phyloP scores from a whole-genome alignment of 2,888 invertebrate genomes.

The Neoitamus cyanurus region DNA sequence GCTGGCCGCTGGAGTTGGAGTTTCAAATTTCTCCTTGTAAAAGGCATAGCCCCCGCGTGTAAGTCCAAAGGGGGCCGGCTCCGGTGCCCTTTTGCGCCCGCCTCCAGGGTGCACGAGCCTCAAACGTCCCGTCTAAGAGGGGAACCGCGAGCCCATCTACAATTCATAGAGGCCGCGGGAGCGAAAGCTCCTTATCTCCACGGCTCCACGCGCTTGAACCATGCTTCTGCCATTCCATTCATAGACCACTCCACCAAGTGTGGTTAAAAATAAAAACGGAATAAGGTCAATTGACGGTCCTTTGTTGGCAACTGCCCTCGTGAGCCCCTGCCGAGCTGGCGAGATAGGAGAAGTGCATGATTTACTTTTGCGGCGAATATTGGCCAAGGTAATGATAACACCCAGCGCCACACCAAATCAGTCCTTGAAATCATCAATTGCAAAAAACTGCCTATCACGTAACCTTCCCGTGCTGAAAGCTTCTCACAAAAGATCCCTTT shows the following conservation, averaged over 20 bases:
- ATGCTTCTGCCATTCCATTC: not conserved
- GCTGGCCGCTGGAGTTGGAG: not conserved
- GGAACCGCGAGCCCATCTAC: not conserved
- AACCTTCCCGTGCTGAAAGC: not conserved
- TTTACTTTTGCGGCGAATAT: not conserved
- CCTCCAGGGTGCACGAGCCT: not conserved
- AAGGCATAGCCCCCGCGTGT: not conserved
- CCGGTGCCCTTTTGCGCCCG: not conserved
- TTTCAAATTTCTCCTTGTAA: constrained; percentile 14
- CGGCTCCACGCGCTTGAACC: not conserved
- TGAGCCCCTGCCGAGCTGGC: not conserved
- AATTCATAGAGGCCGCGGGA: not conserved
- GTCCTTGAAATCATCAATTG: constrained; percentile 25
- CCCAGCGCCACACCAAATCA: not conserved
- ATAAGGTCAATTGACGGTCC: constrained; percentile 49
- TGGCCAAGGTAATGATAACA: constrained; percentile 13
- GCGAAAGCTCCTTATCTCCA: not conserved
- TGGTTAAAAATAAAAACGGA: constrained; percentile 28
- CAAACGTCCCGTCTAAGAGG: not conserved
- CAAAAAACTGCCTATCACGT: not conserved
- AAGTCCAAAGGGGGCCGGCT: not conserved
- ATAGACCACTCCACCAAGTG: not conserved
- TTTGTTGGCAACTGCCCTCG: constrained; percentile 17
- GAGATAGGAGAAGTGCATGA: not conserved
- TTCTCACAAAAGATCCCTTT: not conserved